Percentiles rank a stretch among this genome's conserved stretches.
Evolutionary conservation across 2,113 vertebrate species (phyloP).

Genomic region (Xenotilapia caudafasciata): DNA sequence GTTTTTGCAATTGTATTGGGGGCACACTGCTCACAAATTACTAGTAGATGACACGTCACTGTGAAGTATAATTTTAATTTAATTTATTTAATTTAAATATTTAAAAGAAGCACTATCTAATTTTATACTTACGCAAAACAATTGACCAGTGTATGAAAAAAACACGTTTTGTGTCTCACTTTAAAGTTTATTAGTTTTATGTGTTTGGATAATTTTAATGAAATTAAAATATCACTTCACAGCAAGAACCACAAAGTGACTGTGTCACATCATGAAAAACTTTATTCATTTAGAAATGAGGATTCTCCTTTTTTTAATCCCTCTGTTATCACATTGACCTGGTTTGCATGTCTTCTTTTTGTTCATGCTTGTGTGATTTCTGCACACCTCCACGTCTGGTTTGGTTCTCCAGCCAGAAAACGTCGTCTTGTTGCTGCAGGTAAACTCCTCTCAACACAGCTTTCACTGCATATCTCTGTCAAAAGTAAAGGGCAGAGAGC

Average conservation of each 20-base stretch:
- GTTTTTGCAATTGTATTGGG: background rate
- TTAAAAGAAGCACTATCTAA: background rate
- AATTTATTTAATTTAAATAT: background rate
- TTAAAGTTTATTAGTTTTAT: background rate
- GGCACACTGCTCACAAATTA: background rate
- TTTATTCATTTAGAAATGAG: background rate
- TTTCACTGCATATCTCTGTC: background rate
- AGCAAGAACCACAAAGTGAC: background rate
- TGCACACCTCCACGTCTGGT: background rate
- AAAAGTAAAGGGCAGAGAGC: background rate
- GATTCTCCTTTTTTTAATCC: background rate
- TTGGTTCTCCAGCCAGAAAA: constrained; percentile 84
- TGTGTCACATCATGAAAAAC: background rate
- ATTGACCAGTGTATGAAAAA: background rate
- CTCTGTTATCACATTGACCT: background rate
- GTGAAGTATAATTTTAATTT: background rate
- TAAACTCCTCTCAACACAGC: constrained; percentile 55
- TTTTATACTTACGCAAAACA: background rate
- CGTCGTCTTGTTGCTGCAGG: constrained; percentile 87
- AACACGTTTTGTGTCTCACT: background rate
- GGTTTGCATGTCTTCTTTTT: constrained; percentile 46
- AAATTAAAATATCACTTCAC: background rate
- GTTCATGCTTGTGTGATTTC: background rate
- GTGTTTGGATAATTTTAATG: background rate
- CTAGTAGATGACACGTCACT: background rate